Percentiles rank a stretch among this genome's conserved stretches.
phyloP scores from a whole-genome alignment of 1,140 invertebrate species.

The Caenorhabditis elegans region WBcel235 BX284603.4:4709001-4709500 shows the following conservation, averaged over 20 bases:
- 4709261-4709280: neutral
- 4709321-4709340: neutral
- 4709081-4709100: neutral
- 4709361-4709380: too few species aligned
- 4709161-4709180: too few species aligned
- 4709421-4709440: too few species aligned
- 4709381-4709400: too few species aligned
- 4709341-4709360: too few species aligned
- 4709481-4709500: too few species aligned
- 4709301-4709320: neutral
- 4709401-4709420: too few species aligned
- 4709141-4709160: neutral
- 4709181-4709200: too few species aligned
- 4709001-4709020: conserved; percentile 40
- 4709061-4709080: neutral
- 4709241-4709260: neutral
- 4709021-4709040: conserved; percentile 34
- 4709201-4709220: neutral
- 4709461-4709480: too few species aligned
- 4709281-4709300: neutral
- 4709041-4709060: neutral
- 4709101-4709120: neutral
- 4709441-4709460: too few species aligned
- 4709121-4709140: neutral
- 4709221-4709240: too few species aligned